These are phyloP conservation scores for Anhinga anhinga DNA, from an alignment of 2,113 vertebrate genomes.

Conservation along the genomic window DNA sequence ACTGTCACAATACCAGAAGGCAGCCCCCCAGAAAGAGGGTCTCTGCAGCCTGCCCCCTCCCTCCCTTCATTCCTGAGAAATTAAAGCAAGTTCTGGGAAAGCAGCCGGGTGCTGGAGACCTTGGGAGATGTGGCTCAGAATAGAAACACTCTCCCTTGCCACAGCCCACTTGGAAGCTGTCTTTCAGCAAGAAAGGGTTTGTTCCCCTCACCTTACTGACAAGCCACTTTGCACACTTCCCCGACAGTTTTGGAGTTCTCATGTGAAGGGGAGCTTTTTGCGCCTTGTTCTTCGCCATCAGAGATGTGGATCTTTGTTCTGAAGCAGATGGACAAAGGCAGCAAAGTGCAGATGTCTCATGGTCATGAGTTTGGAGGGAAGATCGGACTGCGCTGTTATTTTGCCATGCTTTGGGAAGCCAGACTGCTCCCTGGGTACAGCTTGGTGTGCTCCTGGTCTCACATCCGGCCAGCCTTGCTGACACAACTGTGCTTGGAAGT, in stretches of 20 bases:
- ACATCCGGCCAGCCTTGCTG: background rate
- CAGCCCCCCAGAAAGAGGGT: background rate
- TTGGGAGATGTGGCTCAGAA: background rate
- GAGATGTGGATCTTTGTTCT: background rate
- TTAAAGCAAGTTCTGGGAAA: constrained; percentile 14
- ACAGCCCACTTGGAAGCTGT: background rate
- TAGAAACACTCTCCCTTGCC: background rate
- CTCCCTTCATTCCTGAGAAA: background rate
- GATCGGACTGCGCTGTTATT: background rate
- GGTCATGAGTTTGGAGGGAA: background rate
- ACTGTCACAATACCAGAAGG: background rate
- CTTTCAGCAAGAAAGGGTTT: background rate
- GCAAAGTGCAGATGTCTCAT: rapidly evolving
- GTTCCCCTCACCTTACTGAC: background rate
- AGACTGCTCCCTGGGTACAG: background rate
- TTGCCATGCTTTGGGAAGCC: background rate
- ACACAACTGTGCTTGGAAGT: background rate
- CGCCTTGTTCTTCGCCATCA: background rate
- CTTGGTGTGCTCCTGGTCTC: background rate
- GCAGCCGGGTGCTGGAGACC: background rate
- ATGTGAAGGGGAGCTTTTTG: background rate
- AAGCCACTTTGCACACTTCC: background rate
- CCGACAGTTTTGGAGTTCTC: background rate
- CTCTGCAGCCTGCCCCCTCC: background rate
- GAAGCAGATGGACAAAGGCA: background rate